Conservation (phyloP, 2,113 vertebrate species). For the Ranitomeya variabilis region DNA sequence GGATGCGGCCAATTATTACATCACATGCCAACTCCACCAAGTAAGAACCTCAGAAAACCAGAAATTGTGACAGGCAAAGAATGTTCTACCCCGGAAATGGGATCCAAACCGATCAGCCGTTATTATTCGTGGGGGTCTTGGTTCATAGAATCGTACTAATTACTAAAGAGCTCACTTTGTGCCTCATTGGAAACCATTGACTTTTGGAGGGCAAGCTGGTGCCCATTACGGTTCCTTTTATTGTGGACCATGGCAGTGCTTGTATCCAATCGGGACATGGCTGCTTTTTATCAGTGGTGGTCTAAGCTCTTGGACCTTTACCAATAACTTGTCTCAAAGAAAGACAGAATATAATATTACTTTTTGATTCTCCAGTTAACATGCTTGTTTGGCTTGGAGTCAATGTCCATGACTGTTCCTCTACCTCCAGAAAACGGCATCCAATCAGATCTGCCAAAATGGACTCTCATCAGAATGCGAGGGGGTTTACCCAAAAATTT, state of each 20-base stretch:
- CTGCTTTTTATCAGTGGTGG: neutral
- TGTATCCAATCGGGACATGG: neutral
- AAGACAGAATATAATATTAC: neutral
- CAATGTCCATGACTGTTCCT: no score
- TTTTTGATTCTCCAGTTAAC: no score
- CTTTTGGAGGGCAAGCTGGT: neutral
- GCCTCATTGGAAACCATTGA: neutral
- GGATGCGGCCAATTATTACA: slow-evolving; percentile 78
- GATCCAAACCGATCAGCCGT: neutral
- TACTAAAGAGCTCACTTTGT: neutral
- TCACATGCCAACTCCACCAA: slow-evolving; percentile 88
- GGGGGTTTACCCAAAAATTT: neutral
- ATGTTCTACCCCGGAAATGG: neutral
- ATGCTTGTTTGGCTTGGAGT: no score
- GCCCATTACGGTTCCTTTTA: neutral
- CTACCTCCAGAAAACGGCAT: neutral
- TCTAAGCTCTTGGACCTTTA: neutral
- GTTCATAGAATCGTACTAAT: no score
- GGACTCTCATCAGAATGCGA: neutral
- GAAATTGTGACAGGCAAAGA: neutral
- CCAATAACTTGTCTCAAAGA: neutral
- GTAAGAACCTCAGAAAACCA: slow-evolving; percentile 65
- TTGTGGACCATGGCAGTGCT: neutral
- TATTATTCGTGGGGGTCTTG: no score
- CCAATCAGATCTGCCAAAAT: no score